Percentiles rank a stretch among this genome's conserved stretches.
Evolutionary conservation across 2,888 invertebrate species (phyloP).

Genomic region (Xestia c-nigrum): DNA sequence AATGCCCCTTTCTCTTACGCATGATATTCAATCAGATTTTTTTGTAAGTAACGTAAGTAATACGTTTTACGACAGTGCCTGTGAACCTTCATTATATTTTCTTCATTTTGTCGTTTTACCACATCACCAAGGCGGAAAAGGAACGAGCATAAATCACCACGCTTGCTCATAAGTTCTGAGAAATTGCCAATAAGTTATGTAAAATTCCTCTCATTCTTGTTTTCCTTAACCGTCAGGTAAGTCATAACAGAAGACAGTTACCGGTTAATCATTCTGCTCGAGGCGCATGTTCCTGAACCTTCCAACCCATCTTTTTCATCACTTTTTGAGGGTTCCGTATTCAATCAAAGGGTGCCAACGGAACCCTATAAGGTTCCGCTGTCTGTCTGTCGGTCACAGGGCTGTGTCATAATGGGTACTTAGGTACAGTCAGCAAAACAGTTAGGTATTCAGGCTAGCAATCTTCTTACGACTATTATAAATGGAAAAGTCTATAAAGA

Average conservation of each 20-base stretch:
- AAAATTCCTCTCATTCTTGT: not conserved
- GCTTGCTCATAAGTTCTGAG: constrained; percentile 1
- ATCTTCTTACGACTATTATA: no score
- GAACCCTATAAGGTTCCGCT: not conserved
- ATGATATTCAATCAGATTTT: not conserved
- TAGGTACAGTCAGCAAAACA: no score
- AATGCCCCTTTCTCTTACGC: not conserved
- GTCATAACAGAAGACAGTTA: no score
- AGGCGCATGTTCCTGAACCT: not conserved
- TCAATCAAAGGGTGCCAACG: not conserved
- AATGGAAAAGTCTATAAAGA: no score
- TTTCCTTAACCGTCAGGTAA: not conserved
- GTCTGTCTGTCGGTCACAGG: not conserved
- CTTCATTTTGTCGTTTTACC: not conserved
- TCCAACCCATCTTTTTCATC: not conserved
- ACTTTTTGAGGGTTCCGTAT: not conserved
- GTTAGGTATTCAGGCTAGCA: no score
- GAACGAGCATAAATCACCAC: not conserved
- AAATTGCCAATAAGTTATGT: not conserved
- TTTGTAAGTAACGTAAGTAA: not conserved
- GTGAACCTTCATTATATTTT: not conserved
- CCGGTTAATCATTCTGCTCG: not conserved
- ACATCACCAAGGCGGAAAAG: not conserved
- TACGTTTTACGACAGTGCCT: no score
- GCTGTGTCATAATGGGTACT: not conserved